Conservation (phyloP, 2,113 vertebrate genomes). For the Morphnarchus princeps region DNA sequence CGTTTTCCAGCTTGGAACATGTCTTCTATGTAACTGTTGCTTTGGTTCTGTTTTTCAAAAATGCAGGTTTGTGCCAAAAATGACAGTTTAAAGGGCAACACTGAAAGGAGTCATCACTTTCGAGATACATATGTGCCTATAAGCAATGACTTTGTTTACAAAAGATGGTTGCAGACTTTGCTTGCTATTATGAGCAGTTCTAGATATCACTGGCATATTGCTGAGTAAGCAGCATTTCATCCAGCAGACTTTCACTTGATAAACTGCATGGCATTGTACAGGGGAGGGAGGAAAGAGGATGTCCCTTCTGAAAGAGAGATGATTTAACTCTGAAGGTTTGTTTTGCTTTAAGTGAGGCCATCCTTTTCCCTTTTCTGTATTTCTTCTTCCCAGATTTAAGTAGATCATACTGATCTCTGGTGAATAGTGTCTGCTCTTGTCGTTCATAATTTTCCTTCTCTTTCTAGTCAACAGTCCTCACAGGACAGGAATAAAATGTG, state of each 20-base stretch:
- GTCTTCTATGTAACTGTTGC: background rate
- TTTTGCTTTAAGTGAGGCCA: background rate
- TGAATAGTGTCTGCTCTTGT: background rate
- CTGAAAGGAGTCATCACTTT: background rate
- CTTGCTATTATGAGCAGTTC: background rate
- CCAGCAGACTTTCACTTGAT: background rate
- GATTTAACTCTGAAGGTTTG: background rate
- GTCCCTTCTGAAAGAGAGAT: background rate
- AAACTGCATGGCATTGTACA: background rate
- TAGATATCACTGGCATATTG: background rate
- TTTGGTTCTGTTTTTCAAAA: background rate
- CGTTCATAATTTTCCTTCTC: background rate
- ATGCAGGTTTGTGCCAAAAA: background rate
- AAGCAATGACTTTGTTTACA: background rate
- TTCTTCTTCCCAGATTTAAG: background rate
- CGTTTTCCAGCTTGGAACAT: background rate
- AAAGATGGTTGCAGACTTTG: background rate
- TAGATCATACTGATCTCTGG: background rate
- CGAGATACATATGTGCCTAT: background rate
- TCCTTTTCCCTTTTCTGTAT: background rate
- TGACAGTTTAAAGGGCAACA: background rate
- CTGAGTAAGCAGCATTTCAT: background rate
- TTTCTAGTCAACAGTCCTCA: background rate
- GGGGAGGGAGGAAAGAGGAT: background rate
- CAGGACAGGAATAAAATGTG: background rate